Base-by-base conservation (phyloP, 2,888 invertebrate species). In the Rhimphoctona megacephalus region DNA sequence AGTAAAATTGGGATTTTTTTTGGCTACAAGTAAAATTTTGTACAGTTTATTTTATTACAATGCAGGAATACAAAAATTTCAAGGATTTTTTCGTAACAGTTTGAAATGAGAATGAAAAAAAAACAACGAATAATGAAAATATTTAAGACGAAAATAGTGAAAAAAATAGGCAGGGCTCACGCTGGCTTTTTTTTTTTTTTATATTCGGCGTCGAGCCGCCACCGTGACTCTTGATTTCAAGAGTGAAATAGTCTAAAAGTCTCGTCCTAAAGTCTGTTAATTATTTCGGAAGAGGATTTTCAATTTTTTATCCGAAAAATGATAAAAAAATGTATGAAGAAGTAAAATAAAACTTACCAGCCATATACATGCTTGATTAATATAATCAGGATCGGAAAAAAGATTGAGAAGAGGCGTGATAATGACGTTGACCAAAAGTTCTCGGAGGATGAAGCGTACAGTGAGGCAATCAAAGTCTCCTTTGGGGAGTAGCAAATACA, bases 281-380 rank as follows among this genome's bases (percentile, higher is more conserved):
- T 39, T 66, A 25, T n/a, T 25, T 72, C 25, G 72, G 17, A 52
- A 9, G n/a, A 67, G 3, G 4, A 43, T 67, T 43, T 52, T 52
- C 19, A n/a, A n/a, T 52, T 19, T 52, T 19, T n/a, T 3, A 1
- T 36, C n/a, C 5, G 3, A 19, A 49, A 22, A 54, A 54, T 54
- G 8, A 14, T 54, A 22, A 9, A 6, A 61, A 25, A 57, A 57
- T 43, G 5, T n/a, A 33, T 25, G n/a, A 19, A 43, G 30, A 64
- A 33, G 9, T 64, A 7, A 39, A 25, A 36, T 1, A 7, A 0
- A 49, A 95, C 97, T 96, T 94, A 98, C 98, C 96, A 97, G 96
- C 97, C 97, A 98, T 92, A 98, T 96, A 92, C 98, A 97, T 87
- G 97, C 96, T 94, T 98, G 97, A 95, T 99, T 99, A 90, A 99